Conservation (phyloP, 2,888 invertebrate genomes). For the Chloroclysta siterata region DNA sequence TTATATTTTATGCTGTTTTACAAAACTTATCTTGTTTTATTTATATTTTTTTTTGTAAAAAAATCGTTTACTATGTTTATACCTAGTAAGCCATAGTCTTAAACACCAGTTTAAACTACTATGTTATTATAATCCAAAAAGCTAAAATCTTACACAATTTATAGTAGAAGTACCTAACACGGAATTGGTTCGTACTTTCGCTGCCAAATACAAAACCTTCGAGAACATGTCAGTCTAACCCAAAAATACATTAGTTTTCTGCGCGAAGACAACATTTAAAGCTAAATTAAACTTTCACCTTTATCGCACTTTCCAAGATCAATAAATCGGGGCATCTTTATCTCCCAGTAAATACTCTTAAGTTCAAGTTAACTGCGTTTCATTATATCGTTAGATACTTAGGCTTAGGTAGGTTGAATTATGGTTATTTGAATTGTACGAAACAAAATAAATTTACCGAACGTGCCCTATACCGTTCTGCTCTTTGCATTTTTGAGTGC, state of each 20-base stretch:
- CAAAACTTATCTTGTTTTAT: too few species aligned
- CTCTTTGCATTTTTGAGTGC: conserved; percentile 86
- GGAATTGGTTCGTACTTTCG: neutral
- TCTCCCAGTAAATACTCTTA: conserved; percentile 76
- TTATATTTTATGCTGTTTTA: neutral
- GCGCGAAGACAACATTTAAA: conserved; percentile 13
- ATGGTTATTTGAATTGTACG: conserved; percentile 85
- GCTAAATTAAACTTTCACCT: conserved; percentile 32
- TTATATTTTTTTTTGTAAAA: too few species aligned
- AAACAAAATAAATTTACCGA: conserved; percentile 85
- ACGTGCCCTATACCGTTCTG: conserved; percentile 83
- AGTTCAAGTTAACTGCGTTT: conserved; percentile 77
- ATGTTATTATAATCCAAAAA: too few species aligned
- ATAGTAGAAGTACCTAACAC: too few species aligned
- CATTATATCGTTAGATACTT: conserved; percentile 76
- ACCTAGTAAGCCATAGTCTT: too few species aligned
- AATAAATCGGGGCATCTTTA: conserved; percentile 83
- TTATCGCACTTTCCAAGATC: conserved; percentile 51
- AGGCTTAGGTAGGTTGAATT: conserved; percentile 81
- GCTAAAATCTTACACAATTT: too few species aligned
- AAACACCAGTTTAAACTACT: too few species aligned
- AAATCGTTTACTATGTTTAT: too few species aligned
- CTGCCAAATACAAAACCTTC: neutral
- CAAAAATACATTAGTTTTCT: conserved; percentile 14
- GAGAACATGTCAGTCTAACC: neutral